These are phyloP conservation scores for Centropyge bicolor DNA, from an alignment of 2,797 vertebrate species.

Conservation along the genomic window DNA sequence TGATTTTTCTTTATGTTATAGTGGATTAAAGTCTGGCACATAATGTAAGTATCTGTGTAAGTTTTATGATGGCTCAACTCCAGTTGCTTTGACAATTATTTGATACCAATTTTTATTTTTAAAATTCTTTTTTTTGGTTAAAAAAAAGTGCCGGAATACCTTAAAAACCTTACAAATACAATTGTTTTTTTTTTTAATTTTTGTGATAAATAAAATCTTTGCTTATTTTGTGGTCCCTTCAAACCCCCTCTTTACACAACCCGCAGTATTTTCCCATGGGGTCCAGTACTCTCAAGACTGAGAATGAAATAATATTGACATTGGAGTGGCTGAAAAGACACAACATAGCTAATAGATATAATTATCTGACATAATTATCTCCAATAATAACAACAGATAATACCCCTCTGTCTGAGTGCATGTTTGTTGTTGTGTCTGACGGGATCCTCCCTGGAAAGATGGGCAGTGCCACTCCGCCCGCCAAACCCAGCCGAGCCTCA, in stretches of 20 bases:
- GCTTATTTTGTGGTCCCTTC: neutral
- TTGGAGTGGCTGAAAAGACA: conserved; percentile 68
- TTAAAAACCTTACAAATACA: neutral
- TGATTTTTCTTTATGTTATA: neutral
- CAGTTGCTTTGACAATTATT: neutral
- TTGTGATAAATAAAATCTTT: conserved; percentile 23
- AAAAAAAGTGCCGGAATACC: neutral
- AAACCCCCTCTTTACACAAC: conserved; percentile 12
- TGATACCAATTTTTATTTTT: neutral
- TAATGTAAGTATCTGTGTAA: neutral
- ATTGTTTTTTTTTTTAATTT: conserved; percentile 5
- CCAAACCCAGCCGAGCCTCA: conserved; percentile 55
- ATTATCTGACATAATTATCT: conserved; percentile 79
- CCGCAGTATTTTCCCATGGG: conserved; percentile 59
- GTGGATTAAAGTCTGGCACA: neutral
- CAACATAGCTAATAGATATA: conserved; percentile 74
- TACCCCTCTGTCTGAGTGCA: conserved; percentile 63
- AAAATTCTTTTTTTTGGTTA: neutral
- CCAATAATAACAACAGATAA: conserved; percentile 77
- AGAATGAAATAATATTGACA: conserved; percentile 80
- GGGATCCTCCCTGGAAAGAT: conserved; percentile 75
- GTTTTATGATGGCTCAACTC: neutral
- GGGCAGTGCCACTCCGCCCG: conserved; percentile 37
- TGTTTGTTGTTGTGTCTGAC: conserved; percentile 73
- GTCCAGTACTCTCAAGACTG: conserved; percentile 45